Percentiles rank a stretch among this genome's conserved stretches.
Conservation (phyloP, 2,888 invertebrate genomes). For the Stenoptilia bipunctidactyla region DNA sequence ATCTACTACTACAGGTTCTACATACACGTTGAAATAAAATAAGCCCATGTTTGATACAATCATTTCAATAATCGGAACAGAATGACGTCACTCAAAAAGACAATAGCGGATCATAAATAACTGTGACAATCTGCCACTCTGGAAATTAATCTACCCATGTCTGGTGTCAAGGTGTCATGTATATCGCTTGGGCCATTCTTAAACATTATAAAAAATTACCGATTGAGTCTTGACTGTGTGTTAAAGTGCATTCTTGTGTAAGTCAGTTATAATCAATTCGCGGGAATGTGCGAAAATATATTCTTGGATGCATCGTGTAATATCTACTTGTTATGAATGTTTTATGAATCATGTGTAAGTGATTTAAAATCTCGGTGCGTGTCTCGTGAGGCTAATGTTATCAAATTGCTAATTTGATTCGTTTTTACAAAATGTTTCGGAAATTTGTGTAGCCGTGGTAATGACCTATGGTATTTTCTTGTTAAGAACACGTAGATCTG, state of each 20-base stretch:
- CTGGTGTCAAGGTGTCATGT: slow-evolving; percentile 49
- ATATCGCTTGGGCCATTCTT: slow-evolving; percentile 41
- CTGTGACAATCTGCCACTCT: slow-evolving; percentile 62
- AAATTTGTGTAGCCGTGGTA: no score
- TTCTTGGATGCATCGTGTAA: neutral
- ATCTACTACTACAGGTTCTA: neutral
- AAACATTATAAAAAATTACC: slow-evolving; percentile 54
- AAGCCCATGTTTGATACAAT: no score
- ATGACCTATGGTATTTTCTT: no score
- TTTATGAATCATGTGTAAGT: neutral
- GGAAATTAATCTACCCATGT: slow-evolving; percentile 63
- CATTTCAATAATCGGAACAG: slow-evolving; percentile 7
- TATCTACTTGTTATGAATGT: neutral
- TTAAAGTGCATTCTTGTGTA: slow-evolving; percentile 68
- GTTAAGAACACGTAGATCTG: no score
- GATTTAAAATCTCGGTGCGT: no score
- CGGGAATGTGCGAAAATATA: slow-evolving; percentile 42
- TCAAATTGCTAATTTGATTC: no score
- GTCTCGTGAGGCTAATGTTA: no score
- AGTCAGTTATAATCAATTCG: slow-evolving; percentile 49
- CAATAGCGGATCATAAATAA: slow-evolving; percentile 66
- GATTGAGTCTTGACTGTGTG: slow-evolving; percentile 47
- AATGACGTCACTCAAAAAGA: slow-evolving; percentile 56
- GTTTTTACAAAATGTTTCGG: no score
- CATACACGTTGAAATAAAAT: neutral